Evolutionary conservation across 2,113 vertebrate genomes (phyloP), one percentile per base, ranked within the genome.

Genomic region (Sarotherodon lohbergeri): DNA sequence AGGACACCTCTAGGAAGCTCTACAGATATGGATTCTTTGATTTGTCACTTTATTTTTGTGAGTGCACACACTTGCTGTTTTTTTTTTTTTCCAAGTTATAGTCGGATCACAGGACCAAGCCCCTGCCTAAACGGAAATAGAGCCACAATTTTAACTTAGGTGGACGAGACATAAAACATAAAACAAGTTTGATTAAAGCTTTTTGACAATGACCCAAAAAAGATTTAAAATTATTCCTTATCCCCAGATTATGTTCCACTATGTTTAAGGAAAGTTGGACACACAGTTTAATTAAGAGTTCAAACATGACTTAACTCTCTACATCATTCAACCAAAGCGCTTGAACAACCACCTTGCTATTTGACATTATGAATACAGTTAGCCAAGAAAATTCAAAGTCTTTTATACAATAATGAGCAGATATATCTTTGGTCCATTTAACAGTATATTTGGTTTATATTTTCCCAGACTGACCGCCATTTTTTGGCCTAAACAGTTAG

Each of bases 391-490:
- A 68, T 22, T 22, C 22, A 39, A 3, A 22, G 19, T 68, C 11
- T 41, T 41, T 9, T 41, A 39, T 68, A 22, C 34, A 41, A 0
- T 8, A 68, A 68, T 68, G 19, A 22, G 63, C 34, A 68, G 3
- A 68, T 68, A 41, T 68, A 1, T 12, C 1, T 3, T n/a, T 68
- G 13, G 39, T 41, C 36, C n/a, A 14, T 24, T 19, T 68, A 22
- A 68, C 36, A 9, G 10, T 41, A 1, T 68, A 41, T 41, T 68
- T 68, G 12, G 7, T 24, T 41, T 3, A n/a, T 41, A 68, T 9
- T 41, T 0, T 68, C 11, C 34, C 12, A 0, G 19, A 22, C 8
- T 39, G 3, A 41, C 39, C 0, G 6, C 4, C 63, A 9, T 68
- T 68, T 68, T 13, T 41, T 0, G 0, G 11, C 4, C 19, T 39